Evolutionary conservation across 1,140 invertebrate species (phyloP), one percentile per base, ranked within the genome.

Genomic region (Spodoptera litura): DNA sequence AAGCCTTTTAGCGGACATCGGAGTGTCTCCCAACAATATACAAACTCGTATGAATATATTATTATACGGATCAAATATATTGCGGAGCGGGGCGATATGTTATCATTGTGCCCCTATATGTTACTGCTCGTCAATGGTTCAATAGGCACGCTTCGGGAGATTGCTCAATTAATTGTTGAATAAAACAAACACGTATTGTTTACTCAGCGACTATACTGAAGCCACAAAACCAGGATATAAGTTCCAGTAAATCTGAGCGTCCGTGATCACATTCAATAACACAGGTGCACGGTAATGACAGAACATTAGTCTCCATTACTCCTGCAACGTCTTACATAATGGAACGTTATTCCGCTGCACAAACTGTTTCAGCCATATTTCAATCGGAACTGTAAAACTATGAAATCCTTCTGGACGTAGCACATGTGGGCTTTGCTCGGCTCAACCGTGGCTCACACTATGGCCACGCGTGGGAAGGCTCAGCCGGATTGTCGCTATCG

Each of bases 351-450:
- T 64, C 61, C 38, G 44, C 13, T 64, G 61, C 61, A 64, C 35
- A 64, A 64, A 64, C 61, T 44, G 61, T 64, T 59, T 59, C 56
- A 59, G 6, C 35, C 13, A 64, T 64, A 64, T 64, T 64, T 64
- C 61, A 64, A 38, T 20, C 13, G 6, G 31, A 64, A 68, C 64
- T 68, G 62, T 66, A 20, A 49, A 49, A 64, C 35, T 62, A 61
- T 62, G 9, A 12, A 68, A 68, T 68, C 64, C 64, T 68, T 51
- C 1, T 66, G 44, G 62, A 66, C 44, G 62, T 8, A n/a, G 31
- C 59, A 44, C 59, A n/a, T 62, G 59, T 62, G 59, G 35, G 59
- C 59, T 38, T 15, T 31, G 11, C 58, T 35, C 9, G 52, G 52
- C 52, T 55, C 15, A 55, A 13, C 52, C 58, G 58, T n/a, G 58